Evolutionary conservation across 2,888 invertebrate species (phyloP).

Genomic region (Tridacna gigas): DNA sequence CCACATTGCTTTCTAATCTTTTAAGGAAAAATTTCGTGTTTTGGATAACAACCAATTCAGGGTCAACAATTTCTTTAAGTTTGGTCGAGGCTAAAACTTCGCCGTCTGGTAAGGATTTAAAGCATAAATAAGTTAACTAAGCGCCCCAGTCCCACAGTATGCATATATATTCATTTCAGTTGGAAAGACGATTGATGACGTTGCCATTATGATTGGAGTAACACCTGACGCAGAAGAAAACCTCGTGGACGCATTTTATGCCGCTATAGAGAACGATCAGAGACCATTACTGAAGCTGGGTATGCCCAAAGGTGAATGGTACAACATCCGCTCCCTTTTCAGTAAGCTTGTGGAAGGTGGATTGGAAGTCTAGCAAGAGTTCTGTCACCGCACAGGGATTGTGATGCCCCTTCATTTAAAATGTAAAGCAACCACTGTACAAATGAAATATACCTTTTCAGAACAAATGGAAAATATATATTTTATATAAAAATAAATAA

Average conservation of each 20-base stretch:
- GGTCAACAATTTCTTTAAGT: too few species aligned
- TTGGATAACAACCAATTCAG: too few species aligned
- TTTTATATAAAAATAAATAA: conserved; percentile 47
- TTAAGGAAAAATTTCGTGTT: too few species aligned
- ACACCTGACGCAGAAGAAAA: conserved; percentile 70
- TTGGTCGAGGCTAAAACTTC: too few species aligned
- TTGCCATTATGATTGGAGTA: conserved; percentile 73
- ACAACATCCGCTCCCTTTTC: conserved; percentile 73
- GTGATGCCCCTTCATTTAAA: conserved; percentile 5
- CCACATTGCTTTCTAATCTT: too few species aligned
- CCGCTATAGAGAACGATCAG: conserved; percentile 75
- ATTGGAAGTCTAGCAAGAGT: conserved; percentile 56
- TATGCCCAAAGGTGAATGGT: conserved; percentile 80
- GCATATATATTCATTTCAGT: conserved; percentile 57
- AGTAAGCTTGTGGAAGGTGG: conserved; percentile 73
- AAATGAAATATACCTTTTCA: conserved; percentile 12
- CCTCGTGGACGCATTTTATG: conserved; percentile 73
- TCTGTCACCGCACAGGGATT: background rate
- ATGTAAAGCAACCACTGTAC: background rate
- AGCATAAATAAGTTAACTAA: too few species aligned
- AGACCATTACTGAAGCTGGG: conserved; percentile 74
- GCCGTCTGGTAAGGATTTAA: too few species aligned
- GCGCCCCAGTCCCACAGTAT: too few species aligned
- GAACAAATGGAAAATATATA: conserved; percentile 33
- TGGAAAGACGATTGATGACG: conserved; percentile 72